phyloP scores from a whole-genome alignment of 2,888 invertebrate genomes.

The Masnerella sp. region DNA sequence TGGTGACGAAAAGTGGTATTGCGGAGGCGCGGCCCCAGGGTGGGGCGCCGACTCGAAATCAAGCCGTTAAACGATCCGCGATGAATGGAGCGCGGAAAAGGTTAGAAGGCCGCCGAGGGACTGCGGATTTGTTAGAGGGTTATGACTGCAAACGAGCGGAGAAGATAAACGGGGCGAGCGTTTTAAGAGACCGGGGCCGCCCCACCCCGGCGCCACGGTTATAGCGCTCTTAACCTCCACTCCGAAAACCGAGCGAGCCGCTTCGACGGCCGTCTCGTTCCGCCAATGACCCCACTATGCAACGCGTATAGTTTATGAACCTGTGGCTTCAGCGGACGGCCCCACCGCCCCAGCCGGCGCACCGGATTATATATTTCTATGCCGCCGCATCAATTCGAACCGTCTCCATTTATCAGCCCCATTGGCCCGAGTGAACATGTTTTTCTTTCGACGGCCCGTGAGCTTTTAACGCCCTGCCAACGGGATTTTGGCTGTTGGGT shows the following conservation, averaged over 20 bases:
- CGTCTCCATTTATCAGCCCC: constrained; percentile 46
- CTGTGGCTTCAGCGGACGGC: constrained; percentile 66
- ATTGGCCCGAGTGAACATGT: constrained; percentile 13
- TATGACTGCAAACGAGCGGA: constrained; percentile 64
- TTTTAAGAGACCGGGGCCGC: constrained; percentile 66
- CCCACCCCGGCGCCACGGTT: constrained; percentile 41
- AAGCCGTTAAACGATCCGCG: constrained; percentile 60
- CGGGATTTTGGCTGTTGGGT: no score
- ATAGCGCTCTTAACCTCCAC: constrained; percentile 63
- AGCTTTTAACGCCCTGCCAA: neutral
- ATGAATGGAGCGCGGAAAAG: constrained; percentile 53
- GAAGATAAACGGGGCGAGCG: constrained; percentile 58
- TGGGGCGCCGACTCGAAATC: constrained; percentile 47
- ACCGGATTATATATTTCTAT: constrained; percentile 54
- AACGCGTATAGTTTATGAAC: constrained; percentile 70
- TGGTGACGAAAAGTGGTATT: constrained; percentile 66
- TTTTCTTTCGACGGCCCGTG: neutral
- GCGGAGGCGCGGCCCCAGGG: constrained; percentile 38
- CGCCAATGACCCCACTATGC: constrained; percentile 61
- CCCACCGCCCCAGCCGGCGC: constrained; percentile 37
- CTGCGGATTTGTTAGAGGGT: constrained; percentile 59
- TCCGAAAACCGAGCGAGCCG: constrained; percentile 55
- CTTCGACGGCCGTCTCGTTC: constrained; percentile 60
- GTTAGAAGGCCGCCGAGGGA: constrained; percentile 45
- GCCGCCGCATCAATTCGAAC: constrained; percentile 51